These are phyloP conservation scores for Geophilus truncorum DNA, from an alignment of 2,888 invertebrate species.

Conservation along the genomic window DNA sequence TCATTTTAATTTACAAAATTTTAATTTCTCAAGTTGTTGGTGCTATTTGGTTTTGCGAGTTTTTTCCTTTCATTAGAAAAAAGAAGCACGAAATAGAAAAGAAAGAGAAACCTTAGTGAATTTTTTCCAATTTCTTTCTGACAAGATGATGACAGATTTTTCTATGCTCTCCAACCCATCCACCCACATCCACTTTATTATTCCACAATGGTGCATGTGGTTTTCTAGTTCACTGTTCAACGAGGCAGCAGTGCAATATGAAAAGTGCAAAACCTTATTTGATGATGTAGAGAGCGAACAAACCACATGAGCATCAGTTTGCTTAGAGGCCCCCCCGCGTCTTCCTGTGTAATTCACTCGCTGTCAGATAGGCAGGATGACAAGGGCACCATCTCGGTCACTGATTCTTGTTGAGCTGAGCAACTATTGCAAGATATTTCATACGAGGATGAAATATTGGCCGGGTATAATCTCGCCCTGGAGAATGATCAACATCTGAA, in stretches of 20 bases:
- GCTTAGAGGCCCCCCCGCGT: neutral
- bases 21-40: too few species aligned
- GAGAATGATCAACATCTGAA: neutral
- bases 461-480: neutral
- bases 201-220: neutral
- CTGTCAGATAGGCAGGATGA: slow-evolving; percentile 10
- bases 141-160: slow-evolving; percentile 13
- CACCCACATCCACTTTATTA: slow-evolving; percentile 1
- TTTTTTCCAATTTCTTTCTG: slow-evolving; percentile 2
- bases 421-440: slow-evolving; percentile 13
- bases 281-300: neutral
- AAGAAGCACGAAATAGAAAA: neutral
- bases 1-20: too few species aligned
- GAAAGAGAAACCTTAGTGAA: neutral
- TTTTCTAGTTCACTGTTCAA: slow-evolving; percentile 13
- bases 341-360: neutral
- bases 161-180: neutral
- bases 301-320: slow-evolving; percentile 6
- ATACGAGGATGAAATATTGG: neutral
- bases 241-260: neutral
- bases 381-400: slow-evolving; percentile 10
- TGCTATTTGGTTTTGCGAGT: neutral
- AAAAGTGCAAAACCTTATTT: slow-evolving; percentile 8
- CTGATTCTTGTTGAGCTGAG: slow-evolving; percentile 15
- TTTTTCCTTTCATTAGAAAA: neutral